phyloP scores from a whole-genome alignment of 2,888 invertebrate species.

The Pollenia amentaria region DNA sequence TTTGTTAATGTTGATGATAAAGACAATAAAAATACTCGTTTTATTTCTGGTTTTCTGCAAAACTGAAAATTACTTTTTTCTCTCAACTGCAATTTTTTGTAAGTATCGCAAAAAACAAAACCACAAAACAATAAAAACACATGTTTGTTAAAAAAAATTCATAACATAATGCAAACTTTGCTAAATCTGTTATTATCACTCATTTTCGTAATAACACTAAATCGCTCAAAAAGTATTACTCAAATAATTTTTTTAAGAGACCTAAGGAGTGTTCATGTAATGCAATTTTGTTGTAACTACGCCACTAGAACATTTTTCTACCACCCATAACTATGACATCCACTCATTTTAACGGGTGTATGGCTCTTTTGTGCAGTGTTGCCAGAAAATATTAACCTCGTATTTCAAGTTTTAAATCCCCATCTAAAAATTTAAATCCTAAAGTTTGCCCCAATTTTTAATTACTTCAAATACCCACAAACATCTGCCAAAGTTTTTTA shows the following conservation, averaged over 20 bases:
- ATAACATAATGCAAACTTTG: slow-evolving; percentile 9
- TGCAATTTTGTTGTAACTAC: slow-evolving; percentile 15
- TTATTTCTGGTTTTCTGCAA: slow-evolving; percentile 41
- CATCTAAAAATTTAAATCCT: too few species aligned
- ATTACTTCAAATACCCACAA: too few species aligned
- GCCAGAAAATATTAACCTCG: neutral
- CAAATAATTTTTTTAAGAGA: neutral
- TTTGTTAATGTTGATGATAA: slow-evolving; percentile 16
- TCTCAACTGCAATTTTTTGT: slow-evolving; percentile 28
- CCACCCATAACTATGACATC: neutral
- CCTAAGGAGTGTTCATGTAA: slow-evolving; percentile 27
- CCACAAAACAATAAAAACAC: slow-evolving; percentile 29
- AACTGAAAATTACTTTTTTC: slow-evolving; percentile 26
- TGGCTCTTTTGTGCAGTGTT: slow-evolving; percentile 13
- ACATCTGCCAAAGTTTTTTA: too few species aligned
- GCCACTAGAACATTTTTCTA: neutral
- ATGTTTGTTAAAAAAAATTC: slow-evolving; percentile 27
- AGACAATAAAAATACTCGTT: slow-evolving; percentile 39
- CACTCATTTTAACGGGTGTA: slow-evolving; percentile 22
- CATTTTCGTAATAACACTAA: slow-evolving; percentile 9
- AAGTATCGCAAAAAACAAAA: slow-evolving; percentile 22
- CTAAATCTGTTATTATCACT: slow-evolving; percentile 3
- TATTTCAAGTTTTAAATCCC: too few species aligned
- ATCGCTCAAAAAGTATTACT: neutral
- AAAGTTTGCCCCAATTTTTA: too few species aligned